Evolutionary conservation across 37 sponge, comb jelly and placozoan genomes (phyloP).

Genomic region (Geodia barretti): DNA sequence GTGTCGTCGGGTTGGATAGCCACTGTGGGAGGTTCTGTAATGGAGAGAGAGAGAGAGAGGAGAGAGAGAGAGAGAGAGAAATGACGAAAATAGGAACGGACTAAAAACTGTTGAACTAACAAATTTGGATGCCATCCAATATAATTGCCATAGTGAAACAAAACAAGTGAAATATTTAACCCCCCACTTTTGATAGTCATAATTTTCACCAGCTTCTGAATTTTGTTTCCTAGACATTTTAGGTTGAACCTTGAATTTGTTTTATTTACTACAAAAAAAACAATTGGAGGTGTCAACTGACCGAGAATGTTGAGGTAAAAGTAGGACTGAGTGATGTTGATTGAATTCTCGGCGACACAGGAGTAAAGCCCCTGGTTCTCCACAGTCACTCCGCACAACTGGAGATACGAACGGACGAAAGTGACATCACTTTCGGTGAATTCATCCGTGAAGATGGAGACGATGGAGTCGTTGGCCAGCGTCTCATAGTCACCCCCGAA

Average conservation of each 20-base stretch:
- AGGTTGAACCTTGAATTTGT: too few species aligned
- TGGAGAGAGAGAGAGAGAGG: not conserved
- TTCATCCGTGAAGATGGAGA: not conserved
- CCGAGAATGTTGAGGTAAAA: not conserved
- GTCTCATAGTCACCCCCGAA: not conserved
- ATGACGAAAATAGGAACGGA: not conserved
- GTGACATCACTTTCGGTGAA: not conserved
- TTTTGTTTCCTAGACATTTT: too few species aligned
- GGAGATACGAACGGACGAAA: not conserved
- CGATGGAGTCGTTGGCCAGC: not conserved
- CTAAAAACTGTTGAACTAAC: too few species aligned
- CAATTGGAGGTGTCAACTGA: too few species aligned
- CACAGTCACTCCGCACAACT: not conserved
- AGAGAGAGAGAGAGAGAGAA: not conserved
- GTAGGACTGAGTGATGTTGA: not conserved
- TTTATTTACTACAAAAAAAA: too few species aligned
- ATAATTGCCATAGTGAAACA: too few species aligned
- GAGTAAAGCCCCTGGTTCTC: not conserved
- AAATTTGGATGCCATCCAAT: too few species aligned
- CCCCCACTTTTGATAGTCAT: too few species aligned
- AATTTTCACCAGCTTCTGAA: too few species aligned
- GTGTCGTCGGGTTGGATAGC: not conserved
- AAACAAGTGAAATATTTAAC: too few species aligned
- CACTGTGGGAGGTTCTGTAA: not conserved
- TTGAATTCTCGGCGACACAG: not conserved